Evolutionary conservation across 2,888 invertebrate species (phyloP).

Genomic region (Ennomos quercinarius): DNA sequence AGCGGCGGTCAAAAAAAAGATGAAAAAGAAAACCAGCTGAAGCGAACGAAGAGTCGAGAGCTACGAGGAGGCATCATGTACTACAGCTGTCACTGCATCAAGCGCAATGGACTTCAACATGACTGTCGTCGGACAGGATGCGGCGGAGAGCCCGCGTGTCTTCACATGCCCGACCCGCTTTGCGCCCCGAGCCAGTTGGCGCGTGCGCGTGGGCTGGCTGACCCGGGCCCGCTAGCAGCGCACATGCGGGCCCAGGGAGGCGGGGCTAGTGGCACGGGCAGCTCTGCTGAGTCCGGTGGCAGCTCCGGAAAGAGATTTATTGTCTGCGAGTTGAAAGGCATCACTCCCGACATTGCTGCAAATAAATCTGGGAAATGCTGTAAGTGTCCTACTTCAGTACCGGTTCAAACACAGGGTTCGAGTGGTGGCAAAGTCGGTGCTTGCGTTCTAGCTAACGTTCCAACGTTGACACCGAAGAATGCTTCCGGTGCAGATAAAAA

Average conservation of each 20-base stretch:
- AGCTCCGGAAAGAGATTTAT: conserved; percentile 73
- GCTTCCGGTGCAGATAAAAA: conserved; percentile 30
- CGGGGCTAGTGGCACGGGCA: conserved; percentile 49
- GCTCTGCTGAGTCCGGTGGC: conserved; percentile 46
- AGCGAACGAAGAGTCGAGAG: conserved; percentile 81
- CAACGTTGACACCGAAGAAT: conserved; percentile 20
- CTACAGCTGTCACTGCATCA: conserved; percentile 85
- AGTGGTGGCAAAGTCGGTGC: conserved; percentile 26
- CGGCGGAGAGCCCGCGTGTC: conserved; percentile 81
- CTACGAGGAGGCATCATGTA: conserved; percentile 83
- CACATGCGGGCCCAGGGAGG: conserved; percentile 58
- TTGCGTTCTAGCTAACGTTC: conserved; percentile 41
- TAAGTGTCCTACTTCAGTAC: conserved; percentile 61
- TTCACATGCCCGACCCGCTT: conserved; percentile 81
- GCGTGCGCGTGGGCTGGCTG: conserved; percentile 74
- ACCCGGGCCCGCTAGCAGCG: conserved; percentile 65
- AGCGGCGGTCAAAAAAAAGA: conserved; percentile 69
- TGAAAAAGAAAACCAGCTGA: conserved; percentile 76
- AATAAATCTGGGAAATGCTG: conserved; percentile 67
- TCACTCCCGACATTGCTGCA: conserved; percentile 57
- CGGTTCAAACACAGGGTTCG: conserved; percentile 36
- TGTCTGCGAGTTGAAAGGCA: conserved; percentile 76
- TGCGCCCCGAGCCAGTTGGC: conserved; percentile 84
- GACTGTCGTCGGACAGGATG: conserved; percentile 84
- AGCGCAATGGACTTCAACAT: conserved; percentile 86